Base-by-base conservation (phyloP, 2,113 vertebrate genomes). In the Pavo muticus region DNA sequence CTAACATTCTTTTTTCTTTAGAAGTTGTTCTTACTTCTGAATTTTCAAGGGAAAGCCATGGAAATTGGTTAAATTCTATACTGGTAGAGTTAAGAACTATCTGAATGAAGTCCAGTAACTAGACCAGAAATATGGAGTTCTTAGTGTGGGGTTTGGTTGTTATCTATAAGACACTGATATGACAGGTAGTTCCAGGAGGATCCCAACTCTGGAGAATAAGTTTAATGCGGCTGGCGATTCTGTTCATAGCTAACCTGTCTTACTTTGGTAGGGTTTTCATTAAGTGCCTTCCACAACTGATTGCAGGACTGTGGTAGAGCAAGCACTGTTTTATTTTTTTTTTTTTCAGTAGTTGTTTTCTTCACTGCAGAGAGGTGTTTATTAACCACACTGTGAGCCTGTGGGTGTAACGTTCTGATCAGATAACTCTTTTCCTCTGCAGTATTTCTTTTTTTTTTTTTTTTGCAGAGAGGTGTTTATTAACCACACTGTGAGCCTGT, bases 351-450 rank as follows among this genome's bases (percentile, higher is more conserved):
- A 30, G 29, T 24, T 54, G 12, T 56, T 54, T 42, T n/a, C 5
- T 68, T 93, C 5, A 10, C 32, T 81, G 14, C 24, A 52, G 60
- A 80, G 88, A 91, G 63, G 84, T 96, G 84, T 90, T 94, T 91
- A 82, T 94, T 97, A 97, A 97, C 97, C 96, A 52, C 96, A n/a
- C 40, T 92, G 47, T 75, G 77, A 90, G 45, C 74, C 48, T 63
- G 79, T 92, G 88, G 95, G 92, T 96, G 94, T 93, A 87, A 64
- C 18, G 4, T 73, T 19, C 71, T 90, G 91, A 97, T 98, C 97
- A 97, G 97, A 97, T 95, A 96, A 89, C 44, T 68, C 78, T 85
- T 93, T 98, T 98, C 97, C 97, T 97, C 95, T 97, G 88, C 94
- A 45, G 48, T 97, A 45, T 45, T n/a, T n/a, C n/a, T n/a, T n/a